Evolutionary conservation across 2,113 vertebrate species (phyloP).

Genomic region (human): GRCh38 chr3:77168001-77168500

Average conservation of each 20-base stretch:
- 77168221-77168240: neutral
- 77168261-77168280: neutral
- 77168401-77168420: neutral
- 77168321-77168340: neutral
- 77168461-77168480: neutral
- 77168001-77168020: slow-evolving; percentile 86
- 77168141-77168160: slow-evolving; percentile 69
- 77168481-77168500: neutral
- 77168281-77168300: neutral
- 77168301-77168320: neutral
- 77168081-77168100: slow-evolving; percentile 82
- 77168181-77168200: neutral
- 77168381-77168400: neutral
- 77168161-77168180: slow-evolving; percentile 60
- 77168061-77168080: slow-evolving; percentile 76
- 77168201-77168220: neutral
- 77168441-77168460: neutral
- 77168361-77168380: neutral
- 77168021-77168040: slow-evolving; percentile 79
- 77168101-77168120: slow-evolving; percentile 83
- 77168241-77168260: neutral
- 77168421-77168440: neutral
- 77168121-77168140: slow-evolving; percentile 69
- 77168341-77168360: neutral
- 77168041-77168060: slow-evolving; percentile 82